Conservation (phyloP, 2,113 vertebrate genomes). For the Aptenodytes patagonicus region DNA sequence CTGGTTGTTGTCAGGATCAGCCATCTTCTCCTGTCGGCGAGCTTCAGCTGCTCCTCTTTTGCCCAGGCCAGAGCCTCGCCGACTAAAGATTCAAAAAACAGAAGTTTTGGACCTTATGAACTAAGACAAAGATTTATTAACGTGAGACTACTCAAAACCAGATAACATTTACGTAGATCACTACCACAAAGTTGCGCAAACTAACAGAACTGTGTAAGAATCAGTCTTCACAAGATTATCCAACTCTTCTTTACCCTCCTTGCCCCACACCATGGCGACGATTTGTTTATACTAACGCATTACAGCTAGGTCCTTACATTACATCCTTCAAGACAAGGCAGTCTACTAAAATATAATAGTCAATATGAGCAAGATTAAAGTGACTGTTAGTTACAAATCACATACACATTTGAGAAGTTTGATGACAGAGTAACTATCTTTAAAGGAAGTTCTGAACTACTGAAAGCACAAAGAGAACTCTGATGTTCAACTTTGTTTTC, state of each 20-base stretch:
- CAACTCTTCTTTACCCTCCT: neutral
- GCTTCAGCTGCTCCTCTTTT: conserved; percentile 99
- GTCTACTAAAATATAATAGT: neutral
- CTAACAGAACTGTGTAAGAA: fast-evolving
- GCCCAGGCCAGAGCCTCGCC: conserved; percentile 99
- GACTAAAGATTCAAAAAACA: conserved; percentile 74
- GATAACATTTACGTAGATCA: neutral
- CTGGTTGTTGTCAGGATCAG: conserved; percentile 97
- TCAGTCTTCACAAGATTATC: neutral
- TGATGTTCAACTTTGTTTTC: neutral
- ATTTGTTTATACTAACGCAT: neutral
- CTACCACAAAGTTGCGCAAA: neutral
- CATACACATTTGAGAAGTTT: neutral
- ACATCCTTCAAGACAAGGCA: neutral
- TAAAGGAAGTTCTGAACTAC: neutral
- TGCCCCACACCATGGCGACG: fast-evolving
- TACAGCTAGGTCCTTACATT: neutral
- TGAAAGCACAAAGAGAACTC: neutral
- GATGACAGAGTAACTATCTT: neutral
- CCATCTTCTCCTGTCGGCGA: conserved; percentile 99
- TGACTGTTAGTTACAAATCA: neutral
- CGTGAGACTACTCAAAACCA: neutral
- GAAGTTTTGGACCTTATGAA: neutral
- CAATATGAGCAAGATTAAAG: neutral
- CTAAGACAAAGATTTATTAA: neutral